Conservation (phyloP, 2,113 vertebrate species). For the Gnathonemus longibarbis region DNA sequence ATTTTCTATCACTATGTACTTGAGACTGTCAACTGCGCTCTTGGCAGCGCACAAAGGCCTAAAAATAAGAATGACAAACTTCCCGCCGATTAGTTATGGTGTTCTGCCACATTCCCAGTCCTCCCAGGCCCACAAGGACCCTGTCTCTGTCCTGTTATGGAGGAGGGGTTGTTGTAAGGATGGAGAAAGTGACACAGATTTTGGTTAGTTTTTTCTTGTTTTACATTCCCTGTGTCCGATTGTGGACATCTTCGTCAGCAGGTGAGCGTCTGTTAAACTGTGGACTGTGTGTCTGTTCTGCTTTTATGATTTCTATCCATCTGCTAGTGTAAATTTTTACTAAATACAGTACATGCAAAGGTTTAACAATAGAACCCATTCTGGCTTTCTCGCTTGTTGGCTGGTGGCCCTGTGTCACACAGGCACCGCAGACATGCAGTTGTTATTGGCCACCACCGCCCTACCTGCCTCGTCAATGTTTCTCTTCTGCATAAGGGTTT, state of each 20-base stretch:
- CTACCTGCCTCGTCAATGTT: not conserved
- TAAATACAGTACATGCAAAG: not conserved
- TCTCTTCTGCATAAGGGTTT: not conserved
- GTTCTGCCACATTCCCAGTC: not conserved
- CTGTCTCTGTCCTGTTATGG: not conserved
- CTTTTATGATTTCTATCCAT: not conserved
- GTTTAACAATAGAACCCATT: not conserved
- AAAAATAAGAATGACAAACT: not conserved
- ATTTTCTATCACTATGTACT: not conserved
- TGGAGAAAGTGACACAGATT: not conserved
- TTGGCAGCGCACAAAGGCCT: not conserved
- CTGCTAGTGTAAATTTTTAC: not conserved
- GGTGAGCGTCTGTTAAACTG: not conserved
- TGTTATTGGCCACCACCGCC: not conserved
- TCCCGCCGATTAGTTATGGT: not conserved
- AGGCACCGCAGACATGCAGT: not conserved
- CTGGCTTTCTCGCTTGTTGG: not conserved
- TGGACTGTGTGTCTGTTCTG: not conserved
- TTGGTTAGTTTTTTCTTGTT: not conserved
- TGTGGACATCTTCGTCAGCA: not conserved
- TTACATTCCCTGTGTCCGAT: not conserved
- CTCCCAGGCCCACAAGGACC: not conserved
- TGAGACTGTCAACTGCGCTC: not conserved
- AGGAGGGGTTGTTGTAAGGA: not conserved
- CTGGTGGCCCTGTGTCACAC: not conserved